phyloP scores from a whole-genome alignment of 2,797 vertebrate species.

The Acrossocheilus fasciatus region DNA sequence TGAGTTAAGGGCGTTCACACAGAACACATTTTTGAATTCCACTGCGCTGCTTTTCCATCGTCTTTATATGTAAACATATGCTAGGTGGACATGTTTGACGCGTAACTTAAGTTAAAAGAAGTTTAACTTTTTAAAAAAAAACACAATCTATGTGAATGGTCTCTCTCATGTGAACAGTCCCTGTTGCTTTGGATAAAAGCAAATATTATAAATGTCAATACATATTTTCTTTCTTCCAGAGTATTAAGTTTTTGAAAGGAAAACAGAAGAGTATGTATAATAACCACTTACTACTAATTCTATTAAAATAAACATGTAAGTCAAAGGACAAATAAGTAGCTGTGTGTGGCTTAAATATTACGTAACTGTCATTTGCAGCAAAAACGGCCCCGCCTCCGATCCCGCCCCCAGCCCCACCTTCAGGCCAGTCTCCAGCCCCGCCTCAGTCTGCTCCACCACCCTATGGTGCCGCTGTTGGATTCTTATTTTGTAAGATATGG shows the following conservation, averaged over 20 bases:
- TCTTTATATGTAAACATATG: background rate
- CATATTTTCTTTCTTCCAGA: conserved; percentile 63
- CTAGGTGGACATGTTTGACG: background rate
- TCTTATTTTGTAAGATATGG: conserved; percentile 72
- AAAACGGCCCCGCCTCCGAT: conserved; percentile 62
- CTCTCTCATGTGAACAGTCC: background rate
- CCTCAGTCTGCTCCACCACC: conserved; percentile 44
- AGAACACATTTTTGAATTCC: background rate
- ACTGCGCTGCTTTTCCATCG: background rate
- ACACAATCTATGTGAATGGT: background rate
- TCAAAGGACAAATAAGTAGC: background rate
- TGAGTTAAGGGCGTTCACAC: no score
- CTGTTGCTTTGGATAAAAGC: background rate
- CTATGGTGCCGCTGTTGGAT: conserved; percentile 56
- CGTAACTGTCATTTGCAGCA: conserved; percentile 59
- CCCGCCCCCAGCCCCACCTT: conserved; percentile 45
- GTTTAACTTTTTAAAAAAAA: background rate
- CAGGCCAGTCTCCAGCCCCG: conserved; percentile 30
- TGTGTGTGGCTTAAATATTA: background rate
- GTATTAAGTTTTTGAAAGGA: conserved; percentile 75
- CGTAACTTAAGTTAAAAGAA: background rate
- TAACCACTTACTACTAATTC: background rate
- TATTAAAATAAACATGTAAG: background rate
- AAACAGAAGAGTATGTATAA: conserved; percentile 75
- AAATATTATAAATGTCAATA: background rate